Evolutionary conservation across 2,113 vertebrate genomes (phyloP), one percentile per base, ranked within the genome.

Genomic region (Salvelinus namaycush): DNA sequence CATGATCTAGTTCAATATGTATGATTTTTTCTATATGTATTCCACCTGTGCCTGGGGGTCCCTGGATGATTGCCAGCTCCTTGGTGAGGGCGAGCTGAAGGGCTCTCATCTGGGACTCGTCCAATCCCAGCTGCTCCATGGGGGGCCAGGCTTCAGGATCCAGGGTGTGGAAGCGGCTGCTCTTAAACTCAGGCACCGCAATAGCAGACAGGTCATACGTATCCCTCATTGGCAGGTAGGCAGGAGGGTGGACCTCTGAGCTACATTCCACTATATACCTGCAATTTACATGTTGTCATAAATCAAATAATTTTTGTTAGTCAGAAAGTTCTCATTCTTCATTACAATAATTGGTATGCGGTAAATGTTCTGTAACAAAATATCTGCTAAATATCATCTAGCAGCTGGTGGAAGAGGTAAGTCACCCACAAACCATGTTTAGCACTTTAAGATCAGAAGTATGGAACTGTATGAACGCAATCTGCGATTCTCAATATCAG

Each of bases 61-160:
- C 97, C 86, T 99, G 97, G 85, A 99, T 96, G 84, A 99, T 95
- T 81, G 96, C 94, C 81, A 99, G 86, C 82, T 99, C 97, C 80
- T 95, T 96, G n/a, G 97, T 97, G 72, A 99, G 93, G n/a, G 96
- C 96, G 76, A 97, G 91, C 70, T 89, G 91, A 71, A 98, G 68
- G 57, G 97, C 97, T 87, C 84, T 78, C 90, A 96, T 93, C 86
- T 99, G 97, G 77, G 96, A 98, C 67, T 95, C 95, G 85, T 99
- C 96, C 79, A 99, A 89, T 12, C 92, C 91, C 84, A 99, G 83
- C 67, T 77, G 51, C 85, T 97, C 94, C 90, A 93, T 93, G 14
- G 81, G 85, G 4, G 93, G 96, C 97, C 97, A 99, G 66, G 93
- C 91, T 0, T 27, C n/a, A 44, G 67, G 54, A 20, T 94, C 77